Evolutionary conservation across 1,140 invertebrate species (phyloP), one percentile per base, ranked within the genome.

Genomic region (Drosophila leontia): DNA sequence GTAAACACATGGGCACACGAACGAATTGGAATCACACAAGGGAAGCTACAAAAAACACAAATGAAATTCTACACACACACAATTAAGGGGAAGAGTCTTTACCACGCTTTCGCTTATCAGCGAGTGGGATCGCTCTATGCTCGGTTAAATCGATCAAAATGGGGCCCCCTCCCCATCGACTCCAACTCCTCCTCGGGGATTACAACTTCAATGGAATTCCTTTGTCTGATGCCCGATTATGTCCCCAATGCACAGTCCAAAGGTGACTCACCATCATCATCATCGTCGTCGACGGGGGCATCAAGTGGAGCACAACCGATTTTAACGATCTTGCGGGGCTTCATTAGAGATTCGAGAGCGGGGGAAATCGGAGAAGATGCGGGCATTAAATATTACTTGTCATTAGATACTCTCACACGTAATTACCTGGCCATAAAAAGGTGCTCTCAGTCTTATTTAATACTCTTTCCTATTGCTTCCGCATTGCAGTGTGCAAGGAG

Each of bases 401-500:
- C 72, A 79, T 88, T 87, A 80, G 82, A 68, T 72, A 80, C 56
- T 74, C 53, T 39, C 1, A 8, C 35, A 17, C 53, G 48, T 61
- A 71, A 83, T 80, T 75, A 67, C 74, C n/a, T 35, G 50, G 15
- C 47, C 76, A 78, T 78, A 70, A 74, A 70, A 62, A 67, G 41
- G 63, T 19, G 65, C 41, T 60, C 64, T 60, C 34, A 74, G 15
- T 29, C 29, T 29, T 9, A 55, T 8, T 39, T 26, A 56, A 56
- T 55, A 72, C 39, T 41, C 34, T 80, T 55, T 44, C 45, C 55
- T 61, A 44, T 47, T 39, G 6, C 75, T 78, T 77, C 67, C 81
- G 78, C 91, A 68, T 95, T 95, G 32, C 93, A 97, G 97, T 98
- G 37, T 96, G 97, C 91, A 95, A 96, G 74, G 96, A 98, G 93